Percentiles rank a stretch among this genome's conserved stretches.
Evolutionary conservation across 2,797 vertebrate species (phyloP).

Genomic region (Ateles fusciceps): DNA sequence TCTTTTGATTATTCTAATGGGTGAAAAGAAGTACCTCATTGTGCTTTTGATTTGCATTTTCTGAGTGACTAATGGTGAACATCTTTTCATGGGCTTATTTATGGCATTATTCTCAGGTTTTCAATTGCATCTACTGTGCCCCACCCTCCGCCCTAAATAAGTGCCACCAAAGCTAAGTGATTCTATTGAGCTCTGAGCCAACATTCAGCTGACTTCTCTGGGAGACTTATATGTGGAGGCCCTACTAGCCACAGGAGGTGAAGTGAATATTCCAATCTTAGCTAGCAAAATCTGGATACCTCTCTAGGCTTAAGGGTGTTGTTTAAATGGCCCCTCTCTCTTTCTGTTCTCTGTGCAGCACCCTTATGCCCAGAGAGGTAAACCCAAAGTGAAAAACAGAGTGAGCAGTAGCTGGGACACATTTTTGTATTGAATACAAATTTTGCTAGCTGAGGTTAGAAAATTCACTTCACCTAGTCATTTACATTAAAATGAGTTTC

Average conservation of each 20-base stretch:
- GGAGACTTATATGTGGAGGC: background rate
- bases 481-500: background rate
- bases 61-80: background rate
- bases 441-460: background rate
- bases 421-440: background rate
- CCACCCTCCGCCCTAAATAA: background rate
- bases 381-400: background rate
- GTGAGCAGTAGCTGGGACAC: background rate
- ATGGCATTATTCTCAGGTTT: background rate
- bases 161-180: background rate
- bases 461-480: background rate
- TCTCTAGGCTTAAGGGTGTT: background rate
- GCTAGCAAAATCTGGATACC: background rate
- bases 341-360: background rate
- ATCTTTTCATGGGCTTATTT: background rate
- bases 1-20: background rate
- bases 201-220: background rate
- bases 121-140: background rate
- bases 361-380: background rate
- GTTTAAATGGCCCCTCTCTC: background rate
- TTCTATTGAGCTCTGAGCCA: background rate
- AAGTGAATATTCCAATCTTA: background rate
- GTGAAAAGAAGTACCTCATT: background rate
- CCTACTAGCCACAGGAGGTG: background rate
- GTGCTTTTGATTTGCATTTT: background rate